Evolutionary conservation across 2,113 vertebrate species (phyloP).

Genomic region (Motacilla tschutschensis): DNA sequence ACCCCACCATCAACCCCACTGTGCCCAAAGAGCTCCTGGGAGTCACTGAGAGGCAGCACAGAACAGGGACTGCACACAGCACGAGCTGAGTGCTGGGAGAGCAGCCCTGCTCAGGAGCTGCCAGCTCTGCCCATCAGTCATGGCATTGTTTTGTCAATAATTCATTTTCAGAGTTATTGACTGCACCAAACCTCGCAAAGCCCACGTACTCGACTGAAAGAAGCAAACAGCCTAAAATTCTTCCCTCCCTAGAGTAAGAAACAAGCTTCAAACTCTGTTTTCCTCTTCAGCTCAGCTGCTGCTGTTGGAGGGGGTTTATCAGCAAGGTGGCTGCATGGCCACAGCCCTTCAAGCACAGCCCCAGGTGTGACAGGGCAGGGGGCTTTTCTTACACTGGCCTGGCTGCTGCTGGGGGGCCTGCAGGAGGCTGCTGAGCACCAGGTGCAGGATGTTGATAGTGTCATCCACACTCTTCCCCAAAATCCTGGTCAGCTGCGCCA

Average conservation of each 20-base stretch:
- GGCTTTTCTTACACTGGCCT: constrained; percentile 69
- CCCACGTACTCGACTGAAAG: accelerated
- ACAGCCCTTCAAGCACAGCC: background rate
- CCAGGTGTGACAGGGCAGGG: too few species aligned
- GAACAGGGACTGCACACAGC: background rate
- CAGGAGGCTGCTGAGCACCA: constrained; percentile 77
- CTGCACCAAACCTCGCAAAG: background rate
- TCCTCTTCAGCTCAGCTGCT: background rate
- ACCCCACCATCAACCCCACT: background rate
- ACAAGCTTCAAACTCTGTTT: background rate
- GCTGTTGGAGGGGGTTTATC: background rate
- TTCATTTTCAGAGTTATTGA: background rate
- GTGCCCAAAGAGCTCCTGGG: background rate
- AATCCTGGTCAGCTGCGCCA: constrained; percentile 76
- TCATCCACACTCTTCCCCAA: constrained; percentile 87
- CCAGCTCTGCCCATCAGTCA: background rate
- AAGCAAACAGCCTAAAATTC: background rate
- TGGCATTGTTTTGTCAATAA: background rate
- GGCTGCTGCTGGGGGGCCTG: background rate
- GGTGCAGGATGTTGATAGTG: constrained; percentile 71
- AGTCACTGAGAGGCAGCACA: background rate
- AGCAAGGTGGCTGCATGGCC: background rate
- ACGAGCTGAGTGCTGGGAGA: background rate
- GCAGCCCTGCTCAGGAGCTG: background rate
- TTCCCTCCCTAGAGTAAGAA: background rate